These are phyloP conservation scores for Nematostella vectensis DNA, from an alignment of 92 coral and sea anemone genomes.

Conservation along the genomic window DNA sequence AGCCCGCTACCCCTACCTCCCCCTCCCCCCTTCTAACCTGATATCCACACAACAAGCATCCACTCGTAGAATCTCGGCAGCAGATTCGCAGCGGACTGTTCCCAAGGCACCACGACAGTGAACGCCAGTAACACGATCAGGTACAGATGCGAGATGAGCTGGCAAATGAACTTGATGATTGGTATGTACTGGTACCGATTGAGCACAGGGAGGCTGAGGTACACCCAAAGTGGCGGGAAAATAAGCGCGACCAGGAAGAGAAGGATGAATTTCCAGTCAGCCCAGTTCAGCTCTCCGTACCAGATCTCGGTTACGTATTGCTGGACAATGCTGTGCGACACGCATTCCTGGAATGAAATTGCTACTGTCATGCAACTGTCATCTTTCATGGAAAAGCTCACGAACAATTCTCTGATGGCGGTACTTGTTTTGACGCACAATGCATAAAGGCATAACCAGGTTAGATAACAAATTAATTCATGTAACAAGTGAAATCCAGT, in stretches of 20 bases:
- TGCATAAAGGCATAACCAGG: too few species aligned
- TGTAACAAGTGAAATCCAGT: too few species aligned
- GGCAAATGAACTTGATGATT: constrained; percentile 93
- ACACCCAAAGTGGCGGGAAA: constrained; percentile 82
- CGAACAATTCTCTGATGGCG: too few species aligned
- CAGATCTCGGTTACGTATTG: constrained; percentile 81
- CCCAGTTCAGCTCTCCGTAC: constrained; percentile 87
- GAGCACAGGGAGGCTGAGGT: constrained; percentile 77
- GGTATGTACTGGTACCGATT: constrained; percentile 88
- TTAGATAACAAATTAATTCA: too few species aligned
- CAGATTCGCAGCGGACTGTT: constrained; percentile 31
- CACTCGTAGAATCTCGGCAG: constrained; percentile 74
- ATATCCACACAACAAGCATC: constrained; percentile 72
- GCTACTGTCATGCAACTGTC: too few species aligned
- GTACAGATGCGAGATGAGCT: constrained; percentile 88
- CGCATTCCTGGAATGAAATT: too few species aligned
- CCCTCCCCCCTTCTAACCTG: too few species aligned
- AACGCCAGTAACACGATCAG: constrained; percentile 54
- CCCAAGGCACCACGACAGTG: constrained; percentile 86
- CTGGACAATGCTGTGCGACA: constrained; percentile 89
- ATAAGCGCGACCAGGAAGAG: constrained; percentile 69
- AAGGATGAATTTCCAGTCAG: constrained; percentile 74
- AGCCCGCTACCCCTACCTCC: too few species aligned
- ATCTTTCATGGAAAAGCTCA: too few species aligned
- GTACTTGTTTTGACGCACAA: too few species aligned